A percentile compares a stretch with the other conserved stretches of the same genome.
phyloP scores from a whole-genome alignment of 2,888 invertebrate species.

The Clanis bilineata region DNA sequence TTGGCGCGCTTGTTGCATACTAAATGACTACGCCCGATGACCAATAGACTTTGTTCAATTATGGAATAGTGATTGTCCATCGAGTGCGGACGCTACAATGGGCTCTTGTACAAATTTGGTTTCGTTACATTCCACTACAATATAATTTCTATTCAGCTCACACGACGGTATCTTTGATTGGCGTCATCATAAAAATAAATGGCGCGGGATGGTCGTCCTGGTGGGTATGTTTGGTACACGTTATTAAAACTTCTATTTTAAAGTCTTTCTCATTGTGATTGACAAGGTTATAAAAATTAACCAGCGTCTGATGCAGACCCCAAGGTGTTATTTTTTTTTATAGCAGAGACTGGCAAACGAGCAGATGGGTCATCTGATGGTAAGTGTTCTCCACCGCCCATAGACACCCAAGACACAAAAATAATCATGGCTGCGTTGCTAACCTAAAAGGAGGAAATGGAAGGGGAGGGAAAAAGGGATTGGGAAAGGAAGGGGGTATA shows the following conservation, averaged over 20 bases:
- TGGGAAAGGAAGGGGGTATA: no score
- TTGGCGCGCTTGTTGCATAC: slow-evolving; percentile 65
- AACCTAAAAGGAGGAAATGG: no score
- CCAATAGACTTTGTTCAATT: slow-evolving; percentile 48
- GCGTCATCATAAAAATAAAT: slow-evolving; percentile 11
- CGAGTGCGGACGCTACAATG: slow-evolving; percentile 55
- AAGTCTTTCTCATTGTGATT: no score
- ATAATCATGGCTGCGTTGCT: no score
- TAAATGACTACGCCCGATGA: slow-evolving; percentile 37
- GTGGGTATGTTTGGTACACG: not conserved
- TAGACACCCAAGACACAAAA: no score
- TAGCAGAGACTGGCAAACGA: no score
- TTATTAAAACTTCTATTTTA: not conserved
- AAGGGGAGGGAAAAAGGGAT: no score
- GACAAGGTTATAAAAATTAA: no score
- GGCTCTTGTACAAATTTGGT: slow-evolving; percentile 62
- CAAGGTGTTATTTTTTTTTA: no score
- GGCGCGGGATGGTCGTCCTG: not conserved
- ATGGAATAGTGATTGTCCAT: slow-evolving; percentile 62
- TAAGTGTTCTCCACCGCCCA: no score
- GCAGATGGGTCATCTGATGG: no score
- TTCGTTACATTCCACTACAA: slow-evolving; percentile 36
- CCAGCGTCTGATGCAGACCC: no score
- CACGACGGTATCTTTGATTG: slow-evolving; percentile 23
- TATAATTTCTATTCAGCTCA: slow-evolving; percentile 43